Percentiles rank a stretch among this genome's conserved stretches.
Conservation (phyloP, 2,797 vertebrate species). For the Liasis olivaceus region DNA sequence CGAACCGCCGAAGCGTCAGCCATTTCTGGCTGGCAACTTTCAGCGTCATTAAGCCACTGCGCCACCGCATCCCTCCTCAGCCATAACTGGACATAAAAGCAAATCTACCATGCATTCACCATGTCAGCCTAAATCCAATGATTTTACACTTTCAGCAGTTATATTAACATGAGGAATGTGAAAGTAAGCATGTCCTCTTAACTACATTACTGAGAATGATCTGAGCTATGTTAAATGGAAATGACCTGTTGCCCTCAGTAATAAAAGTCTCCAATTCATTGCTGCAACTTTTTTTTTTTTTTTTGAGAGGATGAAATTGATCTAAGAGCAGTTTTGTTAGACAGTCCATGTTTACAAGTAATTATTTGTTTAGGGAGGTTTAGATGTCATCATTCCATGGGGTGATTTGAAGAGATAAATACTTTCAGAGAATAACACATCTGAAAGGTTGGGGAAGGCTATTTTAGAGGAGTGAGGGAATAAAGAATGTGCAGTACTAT, state of each 20-base stretch:
- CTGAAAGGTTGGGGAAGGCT: background rate
- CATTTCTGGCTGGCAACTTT: too few species aligned
- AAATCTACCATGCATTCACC: constrained; percentile 19
- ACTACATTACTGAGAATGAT: constrained; percentile 24
- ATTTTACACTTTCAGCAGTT: constrained; percentile 49
- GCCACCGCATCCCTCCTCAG: too few species aligned
- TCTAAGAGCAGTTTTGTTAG: constrained; percentile 45
- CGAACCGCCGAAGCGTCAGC: too few species aligned
- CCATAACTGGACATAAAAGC: constrained; percentile 2
- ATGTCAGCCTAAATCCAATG: background rate
- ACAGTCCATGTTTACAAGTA: constrained; percentile 34
- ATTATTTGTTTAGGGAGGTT: background rate
- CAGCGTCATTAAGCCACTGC: too few species aligned
- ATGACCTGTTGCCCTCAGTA: constrained; percentile 41
- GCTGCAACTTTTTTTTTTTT: constrained; percentile 25
- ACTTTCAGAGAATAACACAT: background rate
- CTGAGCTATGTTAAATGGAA: background rate
- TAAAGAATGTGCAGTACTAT: background rate
- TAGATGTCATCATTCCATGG: constrained; percentile 31
- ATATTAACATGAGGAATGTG: constrained; percentile 47
- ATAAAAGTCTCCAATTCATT: constrained; percentile 27
- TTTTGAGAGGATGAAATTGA: constrained; percentile 40
- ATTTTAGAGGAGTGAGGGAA: background rate
- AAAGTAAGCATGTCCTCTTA: constrained; percentile 37
- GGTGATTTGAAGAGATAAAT: background rate